phyloP scores from a whole-genome alignment of 53 echinoderm and acorn worm genomes.

The Holothuria leucospilota region DNA sequence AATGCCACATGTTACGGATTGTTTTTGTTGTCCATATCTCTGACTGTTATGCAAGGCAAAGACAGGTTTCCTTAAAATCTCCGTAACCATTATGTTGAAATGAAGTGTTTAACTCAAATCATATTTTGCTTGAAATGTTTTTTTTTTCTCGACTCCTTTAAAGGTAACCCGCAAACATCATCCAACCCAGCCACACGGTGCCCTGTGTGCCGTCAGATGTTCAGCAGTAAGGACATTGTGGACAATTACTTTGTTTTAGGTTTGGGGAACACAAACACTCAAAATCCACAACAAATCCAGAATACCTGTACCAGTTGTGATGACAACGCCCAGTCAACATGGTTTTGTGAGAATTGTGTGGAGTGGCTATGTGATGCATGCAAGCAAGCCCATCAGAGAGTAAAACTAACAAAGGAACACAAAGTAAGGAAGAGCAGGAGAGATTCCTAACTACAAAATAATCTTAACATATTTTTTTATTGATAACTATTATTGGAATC shows the following conservation, averaged over 20 bases:
- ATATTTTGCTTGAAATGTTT: too few species aligned
- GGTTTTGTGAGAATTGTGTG: constrained; percentile 86
- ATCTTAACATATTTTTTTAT: too few species aligned
- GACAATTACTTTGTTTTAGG: constrained; percentile 81
- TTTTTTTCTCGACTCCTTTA: too few species aligned
- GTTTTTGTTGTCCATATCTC: too few species aligned
- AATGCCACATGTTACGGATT: too few species aligned
- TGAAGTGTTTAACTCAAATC: too few species aligned
- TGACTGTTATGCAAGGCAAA: too few species aligned
- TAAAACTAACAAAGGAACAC: constrained; percentile 87
- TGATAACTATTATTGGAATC: too few species aligned
- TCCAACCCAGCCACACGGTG: too few species aligned
- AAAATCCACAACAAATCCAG: constrained; percentile 25
- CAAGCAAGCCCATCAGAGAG: constrained; percentile 85
- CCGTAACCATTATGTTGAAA: too few species aligned
- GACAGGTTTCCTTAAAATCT: too few species aligned
- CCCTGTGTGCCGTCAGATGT: constrained; percentile 78
- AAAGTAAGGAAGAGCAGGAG: constrained; percentile 51
- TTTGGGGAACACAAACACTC: constrained; percentile 19
- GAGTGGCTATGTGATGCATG: constrained; percentile 91
- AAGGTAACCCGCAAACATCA: too few species aligned
- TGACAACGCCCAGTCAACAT: constrained; percentile 72
- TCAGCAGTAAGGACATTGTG: constrained; percentile 67
- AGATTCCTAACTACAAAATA: neutral
- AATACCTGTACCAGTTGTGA: constrained; percentile 84